These are phyloP conservation scores for Pheosia tremula DNA, from an alignment of 2,888 invertebrate species.

Conservation along the genomic window DNA sequence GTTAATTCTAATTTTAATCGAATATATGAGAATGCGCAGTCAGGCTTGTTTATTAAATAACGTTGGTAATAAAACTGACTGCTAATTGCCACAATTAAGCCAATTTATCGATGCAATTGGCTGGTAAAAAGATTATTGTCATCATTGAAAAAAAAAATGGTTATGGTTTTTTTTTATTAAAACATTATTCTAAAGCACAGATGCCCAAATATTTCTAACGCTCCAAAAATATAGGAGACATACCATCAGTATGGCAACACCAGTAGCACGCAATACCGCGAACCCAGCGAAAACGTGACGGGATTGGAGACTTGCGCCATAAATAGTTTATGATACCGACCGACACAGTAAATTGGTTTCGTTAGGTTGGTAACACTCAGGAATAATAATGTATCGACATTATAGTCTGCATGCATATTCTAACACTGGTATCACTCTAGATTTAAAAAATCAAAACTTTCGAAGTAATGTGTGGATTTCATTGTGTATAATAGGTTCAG, in stretches of 20 bases:
- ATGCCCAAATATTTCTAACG: slow-evolving; percentile 5
- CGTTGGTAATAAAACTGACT: too few species aligned
- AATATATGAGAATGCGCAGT: background rate
- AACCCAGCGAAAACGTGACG: slow-evolving; percentile 36
- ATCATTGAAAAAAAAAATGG: too few species aligned
- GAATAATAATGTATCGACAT: background rate
- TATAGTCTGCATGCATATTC: too few species aligned
- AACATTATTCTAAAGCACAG: background rate
- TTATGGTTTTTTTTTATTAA: too few species aligned
- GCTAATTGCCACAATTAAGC: too few species aligned
- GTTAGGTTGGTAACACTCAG: slow-evolving; percentile 39
- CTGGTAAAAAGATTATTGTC: too few species aligned
- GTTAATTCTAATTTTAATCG: background rate
- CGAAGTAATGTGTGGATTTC: too few species aligned
- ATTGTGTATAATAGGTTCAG: too few species aligned
- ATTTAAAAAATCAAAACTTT: too few species aligned
- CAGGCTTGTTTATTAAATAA: too few species aligned
- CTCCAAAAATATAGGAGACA: background rate
- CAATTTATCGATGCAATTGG: too few species aligned
- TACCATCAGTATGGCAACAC: slow-evolving; percentile 29
- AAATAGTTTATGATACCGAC: slow-evolving; percentile 49
- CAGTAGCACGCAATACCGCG: slow-evolving; percentile 33
- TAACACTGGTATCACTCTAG: too few species aligned
- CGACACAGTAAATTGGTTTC: slow-evolving; percentile 46
- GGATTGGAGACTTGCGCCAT: slow-evolving; percentile 28